These are phyloP conservation scores for Promerops cafer DNA, from an alignment of 2,113 vertebrate species.

Conservation along the genomic window DNA sequence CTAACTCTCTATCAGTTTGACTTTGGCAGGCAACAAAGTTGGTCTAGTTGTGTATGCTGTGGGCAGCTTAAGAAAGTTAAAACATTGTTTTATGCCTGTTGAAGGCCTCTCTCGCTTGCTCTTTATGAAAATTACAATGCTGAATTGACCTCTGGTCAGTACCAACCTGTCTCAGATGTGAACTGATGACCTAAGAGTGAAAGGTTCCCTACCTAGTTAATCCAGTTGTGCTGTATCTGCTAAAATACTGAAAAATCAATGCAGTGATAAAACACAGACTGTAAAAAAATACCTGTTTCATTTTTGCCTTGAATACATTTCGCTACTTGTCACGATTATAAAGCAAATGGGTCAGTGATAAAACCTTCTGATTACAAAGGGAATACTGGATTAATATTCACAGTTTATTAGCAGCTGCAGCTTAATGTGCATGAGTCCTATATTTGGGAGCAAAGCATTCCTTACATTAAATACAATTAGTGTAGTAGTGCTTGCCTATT, in stretches of 20 bases:
- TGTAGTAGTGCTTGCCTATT: not conserved
- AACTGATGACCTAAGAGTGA: conserved; percentile 16
- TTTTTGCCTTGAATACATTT: not conserved
- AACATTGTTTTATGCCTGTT: not conserved
- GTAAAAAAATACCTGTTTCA: not conserved
- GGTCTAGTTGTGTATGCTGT: conserved; percentile 49
- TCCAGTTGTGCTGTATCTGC: conserved; percentile 9
- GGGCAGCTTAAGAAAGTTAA: conserved; percentile 40
- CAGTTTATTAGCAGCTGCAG: not conserved
- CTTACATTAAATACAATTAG: not conserved
- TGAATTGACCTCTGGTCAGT: not conserved
- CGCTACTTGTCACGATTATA: not conserved
- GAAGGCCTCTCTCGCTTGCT: not conserved
- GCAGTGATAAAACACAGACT: not conserved
- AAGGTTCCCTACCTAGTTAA: conserved; percentile 35
- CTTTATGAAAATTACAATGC: conserved; percentile 28
- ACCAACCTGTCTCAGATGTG: conserved; percentile 1
- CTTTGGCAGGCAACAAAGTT: conserved; percentile 63
- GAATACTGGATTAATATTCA: not conserved
- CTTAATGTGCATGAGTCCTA: not conserved
- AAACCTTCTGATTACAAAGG: not conserved
- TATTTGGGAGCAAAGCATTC: not conserved
- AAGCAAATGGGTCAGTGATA: not conserved
- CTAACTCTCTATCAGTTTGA: conserved; percentile 65
- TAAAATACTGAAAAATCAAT: conserved; percentile 40